Evolutionary conservation across 2,888 invertebrate genomes (phyloP), one percentile per base, ranked within the genome.

Genomic region (Alviniconcha strummeri): DNA sequence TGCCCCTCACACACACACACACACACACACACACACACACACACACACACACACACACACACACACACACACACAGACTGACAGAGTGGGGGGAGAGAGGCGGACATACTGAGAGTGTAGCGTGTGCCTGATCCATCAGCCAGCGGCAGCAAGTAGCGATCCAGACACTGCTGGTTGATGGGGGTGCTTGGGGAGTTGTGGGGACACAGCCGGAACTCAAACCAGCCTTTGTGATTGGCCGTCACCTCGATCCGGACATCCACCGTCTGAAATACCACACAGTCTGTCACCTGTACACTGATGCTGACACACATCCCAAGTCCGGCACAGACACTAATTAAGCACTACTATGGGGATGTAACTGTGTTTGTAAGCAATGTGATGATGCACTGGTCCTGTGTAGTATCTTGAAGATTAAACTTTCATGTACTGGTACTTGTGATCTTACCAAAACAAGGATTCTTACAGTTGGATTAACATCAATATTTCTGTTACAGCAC

Each of bases 121-220:
- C 85, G 75, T 6, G 79, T 84, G 19, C 83, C 81, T 5, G 72
- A 81, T 3, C 83, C 83, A 69, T 86, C 81, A 19, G 82, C 79
- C 64, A 86, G 56, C 15, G 77, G 79, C 19, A 86, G 83, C 4
- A 84, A 67, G 57, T 86, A 60, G 71, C 79, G 55, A 52, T 87
- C 85, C 15, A 87, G 82, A 75, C 87, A 87, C 6, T 77, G 81
- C 55, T 87, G 86, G 13, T 84, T 86, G 55, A 86, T 85, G 64
- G 85, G 85, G 64, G 71, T 84, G 78, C 56, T 83, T 6, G 83
- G 81, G 67, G 84, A 74, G 55, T 85, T 83, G 64, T 86, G 83
- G 6, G 83, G 83, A 80, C 87, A 87, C 67, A 87, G 64, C 54
- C 87, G 54, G 82, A 87, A 87, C 83, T 87, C 87, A 57, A 87